phyloP scores from a whole-genome alignment of 2,888 invertebrate species.

The Euplexia lucipara region DNA sequence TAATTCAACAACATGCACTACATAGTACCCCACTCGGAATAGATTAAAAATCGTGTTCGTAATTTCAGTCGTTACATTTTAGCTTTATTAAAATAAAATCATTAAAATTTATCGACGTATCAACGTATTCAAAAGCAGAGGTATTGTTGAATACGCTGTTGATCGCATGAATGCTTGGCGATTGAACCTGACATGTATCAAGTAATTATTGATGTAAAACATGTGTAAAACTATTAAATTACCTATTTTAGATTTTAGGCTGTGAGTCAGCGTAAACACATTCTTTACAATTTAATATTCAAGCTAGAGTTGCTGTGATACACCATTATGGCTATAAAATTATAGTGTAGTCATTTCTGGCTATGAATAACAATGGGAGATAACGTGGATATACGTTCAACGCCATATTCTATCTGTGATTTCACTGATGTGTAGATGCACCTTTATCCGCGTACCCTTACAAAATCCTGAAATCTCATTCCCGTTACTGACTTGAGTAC shows the following conservation, averaged over 20 bases:
- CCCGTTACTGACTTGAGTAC: conserved; percentile 62
- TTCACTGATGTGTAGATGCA: conserved; percentile 81
- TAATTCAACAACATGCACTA: conserved; percentile 79
- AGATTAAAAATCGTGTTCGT: conserved; percentile 84
- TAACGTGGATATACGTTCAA: conserved; percentile 66
- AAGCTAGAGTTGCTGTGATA: conserved; percentile 91
- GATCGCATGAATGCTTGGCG: conserved; percentile 53
- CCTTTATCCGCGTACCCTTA: conserved; percentile 67
- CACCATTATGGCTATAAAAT: conserved; percentile 87
- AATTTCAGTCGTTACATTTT: conserved; percentile 81
- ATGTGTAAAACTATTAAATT: conserved; percentile 71
- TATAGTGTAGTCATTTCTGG: conserved; percentile 85
- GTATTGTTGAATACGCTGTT: conserved; percentile 43
- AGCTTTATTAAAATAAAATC: conserved; percentile 74
- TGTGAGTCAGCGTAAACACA: conserved; percentile 88
- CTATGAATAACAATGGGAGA: conserved; percentile 74
- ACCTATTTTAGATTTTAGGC: conserved; percentile 88
- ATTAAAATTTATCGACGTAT: conserved; percentile 64
- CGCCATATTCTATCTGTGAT: conserved; percentile 85
- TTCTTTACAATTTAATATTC: conserved; percentile 88
- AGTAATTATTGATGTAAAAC: conserved; percentile 76
- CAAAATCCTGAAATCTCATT: conserved; percentile 55
- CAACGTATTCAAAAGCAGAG: conserved; percentile 45
- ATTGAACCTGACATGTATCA: conserved; percentile 76
- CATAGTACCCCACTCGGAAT: conserved; percentile 75